These are phyloP conservation scores for Triplophysa rosa DNA, from an alignment of 2,113 vertebrate species.

Conservation along the genomic window DNA sequence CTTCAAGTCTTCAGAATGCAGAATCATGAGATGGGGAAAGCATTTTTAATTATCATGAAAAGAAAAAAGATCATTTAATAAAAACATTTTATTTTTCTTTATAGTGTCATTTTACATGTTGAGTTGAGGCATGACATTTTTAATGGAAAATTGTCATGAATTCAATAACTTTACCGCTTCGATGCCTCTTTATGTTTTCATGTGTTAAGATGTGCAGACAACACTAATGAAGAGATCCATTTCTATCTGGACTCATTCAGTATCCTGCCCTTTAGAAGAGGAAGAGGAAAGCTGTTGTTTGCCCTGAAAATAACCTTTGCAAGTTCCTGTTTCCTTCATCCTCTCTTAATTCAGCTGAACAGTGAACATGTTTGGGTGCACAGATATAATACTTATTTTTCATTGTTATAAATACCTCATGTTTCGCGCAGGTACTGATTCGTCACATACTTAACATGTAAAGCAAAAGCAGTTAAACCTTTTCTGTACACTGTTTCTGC, in stretches of 20 bases:
- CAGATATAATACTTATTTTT: neutral
- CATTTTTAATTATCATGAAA: too few species aligned
- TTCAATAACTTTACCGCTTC: neutral
- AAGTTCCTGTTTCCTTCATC: slow-evolving; percentile 8
- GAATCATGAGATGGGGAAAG: too few species aligned
- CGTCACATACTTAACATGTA: too few species aligned
- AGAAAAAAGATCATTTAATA: too few species aligned
- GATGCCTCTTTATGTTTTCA: neutral
- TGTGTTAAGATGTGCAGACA: neutral
- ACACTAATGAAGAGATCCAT: slow-evolving; percentile 51
- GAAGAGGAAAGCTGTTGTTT: slow-evolving; percentile 26
- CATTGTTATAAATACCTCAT: neutral
- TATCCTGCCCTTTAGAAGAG: slow-evolving; percentile 23
- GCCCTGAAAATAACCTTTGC: slow-evolving; percentile 28
- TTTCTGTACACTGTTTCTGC: too few species aligned
- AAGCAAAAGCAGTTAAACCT: too few species aligned
- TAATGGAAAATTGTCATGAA: neutral
- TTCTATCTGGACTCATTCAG: slow-evolving; percentile 11
- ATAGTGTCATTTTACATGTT: too few species aligned
- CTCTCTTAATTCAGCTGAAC: neutral
- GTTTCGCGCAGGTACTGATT: too few species aligned
- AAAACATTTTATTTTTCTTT: too few species aligned
- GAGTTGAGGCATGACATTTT: too few species aligned
- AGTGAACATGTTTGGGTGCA: neutral
- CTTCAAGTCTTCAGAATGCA: too few species aligned